Evolutionary conservation across 2,797 vertebrate genomes (phyloP).

Genomic region (Philypnodon macrostomus): DNA sequence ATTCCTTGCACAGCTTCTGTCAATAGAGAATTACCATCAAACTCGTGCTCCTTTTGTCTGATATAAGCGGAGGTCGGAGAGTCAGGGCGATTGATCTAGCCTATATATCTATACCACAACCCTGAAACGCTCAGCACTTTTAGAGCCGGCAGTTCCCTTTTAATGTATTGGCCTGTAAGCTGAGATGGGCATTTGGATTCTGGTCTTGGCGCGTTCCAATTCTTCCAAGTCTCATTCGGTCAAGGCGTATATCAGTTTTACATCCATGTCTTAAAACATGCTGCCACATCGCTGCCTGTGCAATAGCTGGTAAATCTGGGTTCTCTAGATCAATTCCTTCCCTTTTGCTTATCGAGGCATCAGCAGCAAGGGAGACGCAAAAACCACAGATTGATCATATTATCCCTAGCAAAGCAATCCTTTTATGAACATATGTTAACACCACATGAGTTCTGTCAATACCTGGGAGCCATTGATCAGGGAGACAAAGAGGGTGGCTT

Average conservation of each 20-base stretch:
- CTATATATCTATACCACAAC: slow-evolving; percentile 54
- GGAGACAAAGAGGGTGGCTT: not conserved
- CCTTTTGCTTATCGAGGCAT: slow-evolving; percentile 18
- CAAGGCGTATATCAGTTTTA: slow-evolving; percentile 45
- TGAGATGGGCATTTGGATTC: slow-evolving; percentile 37
- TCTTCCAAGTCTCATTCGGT: not conserved
- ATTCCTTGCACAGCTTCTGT: slow-evolving; percentile 19
- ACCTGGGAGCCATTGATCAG: not conserved
- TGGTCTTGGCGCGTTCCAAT: not conserved
- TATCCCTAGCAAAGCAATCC: slow-evolving; percentile 1
- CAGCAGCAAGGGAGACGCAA: slow-evolving; percentile 9
- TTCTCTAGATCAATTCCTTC: slow-evolving; percentile 35
- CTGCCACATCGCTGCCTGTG: slow-evolving; percentile 31
- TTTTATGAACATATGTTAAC: not conserved
- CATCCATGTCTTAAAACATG: slow-evolving; percentile 18
- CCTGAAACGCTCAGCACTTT: slow-evolving; percentile 58
- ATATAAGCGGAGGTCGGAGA: slow-evolving; percentile 49
- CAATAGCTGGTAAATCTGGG: slow-evolving; percentile 36
- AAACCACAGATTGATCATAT: slow-evolving; percentile 6
- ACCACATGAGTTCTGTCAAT: not conserved
- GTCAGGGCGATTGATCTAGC: slow-evolving; percentile 49
- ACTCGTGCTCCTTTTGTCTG: slow-evolving; percentile 49
- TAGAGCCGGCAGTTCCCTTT: slow-evolving; percentile 28
- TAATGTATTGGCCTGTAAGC: slow-evolving; percentile 38
- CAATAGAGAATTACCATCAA: slow-evolving; percentile 56